Conservation (phyloP, 2,797 vertebrate genomes). For the Danio aesculapii region DNA sequence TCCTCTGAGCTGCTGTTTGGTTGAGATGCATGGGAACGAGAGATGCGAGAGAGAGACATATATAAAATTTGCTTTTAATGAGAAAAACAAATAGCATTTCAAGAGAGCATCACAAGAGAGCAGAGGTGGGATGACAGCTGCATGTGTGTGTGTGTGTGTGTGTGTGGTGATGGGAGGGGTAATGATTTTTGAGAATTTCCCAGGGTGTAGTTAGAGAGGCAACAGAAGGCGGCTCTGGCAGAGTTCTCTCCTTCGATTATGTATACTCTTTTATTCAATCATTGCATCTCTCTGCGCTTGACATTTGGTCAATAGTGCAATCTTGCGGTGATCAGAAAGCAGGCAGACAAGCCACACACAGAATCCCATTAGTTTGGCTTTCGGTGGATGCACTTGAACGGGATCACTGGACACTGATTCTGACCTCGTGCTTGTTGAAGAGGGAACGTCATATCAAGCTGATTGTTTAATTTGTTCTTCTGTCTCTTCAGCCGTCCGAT, state of each 20-base stretch:
- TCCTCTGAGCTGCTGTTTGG: constrained; percentile 57
- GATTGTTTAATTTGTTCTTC: constrained; percentile 39
- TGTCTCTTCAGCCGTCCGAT: background rate
- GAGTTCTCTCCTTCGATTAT: constrained; percentile 87
- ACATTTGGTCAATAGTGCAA: constrained; percentile 97
- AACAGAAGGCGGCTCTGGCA: constrained; percentile 76
- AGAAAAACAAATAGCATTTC: constrained; percentile 62
- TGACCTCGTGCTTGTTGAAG: constrained; percentile 52
- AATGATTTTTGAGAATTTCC: constrained; percentile 77
- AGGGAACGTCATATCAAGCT: constrained; percentile 37
- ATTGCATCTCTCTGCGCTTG: constrained; percentile 82
- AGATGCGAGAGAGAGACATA: constrained; percentile 56
- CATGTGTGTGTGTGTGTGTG: constrained; percentile 46
- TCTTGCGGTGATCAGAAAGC: constrained; percentile 91
- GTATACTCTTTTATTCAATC: constrained; percentile 93
- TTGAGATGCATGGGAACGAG: constrained; percentile 24
- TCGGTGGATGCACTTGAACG: constrained; percentile 82
- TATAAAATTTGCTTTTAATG: constrained; percentile 54
- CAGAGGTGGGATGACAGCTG: constrained; percentile 28
- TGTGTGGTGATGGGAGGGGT: constrained; percentile 57
- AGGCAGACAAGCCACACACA: constrained; percentile 83
- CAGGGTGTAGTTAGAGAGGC: constrained; percentile 78
- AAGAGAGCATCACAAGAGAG: constrained; percentile 51
- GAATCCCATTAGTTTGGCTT: constrained; percentile 91
- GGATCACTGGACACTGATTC: constrained; percentile 78